Evolutionary conservation across 2,113 vertebrate genomes (phyloP).

Genomic region (Seriola aureovittata): DNA sequence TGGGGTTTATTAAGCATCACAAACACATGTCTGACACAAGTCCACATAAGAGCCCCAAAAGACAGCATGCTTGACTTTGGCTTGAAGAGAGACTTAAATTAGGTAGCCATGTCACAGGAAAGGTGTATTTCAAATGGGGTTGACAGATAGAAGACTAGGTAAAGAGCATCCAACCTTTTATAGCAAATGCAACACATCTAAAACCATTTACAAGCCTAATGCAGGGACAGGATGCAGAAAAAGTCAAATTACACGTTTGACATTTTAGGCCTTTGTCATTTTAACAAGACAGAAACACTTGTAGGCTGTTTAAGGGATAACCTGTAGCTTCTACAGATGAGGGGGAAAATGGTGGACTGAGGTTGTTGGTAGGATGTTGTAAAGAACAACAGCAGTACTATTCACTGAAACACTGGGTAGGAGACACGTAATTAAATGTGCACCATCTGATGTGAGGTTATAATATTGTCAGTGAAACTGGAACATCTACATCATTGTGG

Average conservation of each 20-base stretch:
- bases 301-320: not conserved
- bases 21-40: no score
- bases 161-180: not conserved
- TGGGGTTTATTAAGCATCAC: no score
- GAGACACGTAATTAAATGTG: not conserved
- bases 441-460: conserved; percentile 1
- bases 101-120: not conserved
- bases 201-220: not conserved
- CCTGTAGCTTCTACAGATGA: not conserved
- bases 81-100: not conserved
- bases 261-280: conserved; percentile 36
- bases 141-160: not conserved
- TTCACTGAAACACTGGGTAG: not conserved
- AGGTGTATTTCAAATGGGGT: not conserved
- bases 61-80: not conserved
- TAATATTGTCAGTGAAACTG: not conserved
- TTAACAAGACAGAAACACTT: conserved; percentile 8
- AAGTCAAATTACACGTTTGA: conserved; percentile 15
- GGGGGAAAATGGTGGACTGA: not conserved
- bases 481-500: not conserved
- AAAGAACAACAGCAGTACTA: not conserved
- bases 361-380: not conserved
- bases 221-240: not conserved
- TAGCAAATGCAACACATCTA: not conserved
- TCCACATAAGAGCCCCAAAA: not conserved